Evolutionary conservation across 30 jellyfish, hydroid and myxozoan genomes (phyloP).

Genomic region (Aurelia aurita complex sp. Pacific): DNA sequence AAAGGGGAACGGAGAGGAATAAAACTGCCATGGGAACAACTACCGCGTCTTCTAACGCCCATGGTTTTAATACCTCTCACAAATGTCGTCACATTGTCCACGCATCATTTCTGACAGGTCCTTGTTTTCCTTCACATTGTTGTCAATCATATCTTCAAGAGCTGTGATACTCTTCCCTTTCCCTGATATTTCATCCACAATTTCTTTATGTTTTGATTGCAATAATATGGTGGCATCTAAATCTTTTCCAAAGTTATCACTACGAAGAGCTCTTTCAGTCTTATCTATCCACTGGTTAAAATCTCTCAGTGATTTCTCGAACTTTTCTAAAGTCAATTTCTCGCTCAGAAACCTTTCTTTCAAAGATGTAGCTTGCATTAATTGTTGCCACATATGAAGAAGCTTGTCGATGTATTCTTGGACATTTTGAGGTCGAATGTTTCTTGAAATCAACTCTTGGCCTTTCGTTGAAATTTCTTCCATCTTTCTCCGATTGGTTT

Average conservation of each 20-base stretch:
- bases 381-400: constrained; percentile 19
- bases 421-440: constrained; percentile 18
- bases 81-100: constrained; percentile 27
- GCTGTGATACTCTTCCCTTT: constrained; percentile 4
- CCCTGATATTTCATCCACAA: constrained; percentile 2
- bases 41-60: not conserved
- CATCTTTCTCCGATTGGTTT: constrained; percentile 30
- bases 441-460: constrained; percentile 7
- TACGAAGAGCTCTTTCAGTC: not conserved
- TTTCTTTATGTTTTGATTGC: constrained; percentile 45
- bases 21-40: no score
- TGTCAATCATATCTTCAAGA: constrained; percentile 8
- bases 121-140: not conserved
- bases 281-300: constrained; percentile 31
- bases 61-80: not conserved
- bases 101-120: not conserved
- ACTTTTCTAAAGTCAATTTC: not conserved
- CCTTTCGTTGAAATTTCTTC: constrained; percentile 12
- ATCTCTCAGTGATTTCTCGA: constrained; percentile 10
- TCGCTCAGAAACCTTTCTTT: constrained; percentile 8
- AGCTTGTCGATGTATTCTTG: not conserved
- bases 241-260: constrained; percentile 36
- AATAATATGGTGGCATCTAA: constrained; percentile 19
- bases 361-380: constrained; percentile 8
- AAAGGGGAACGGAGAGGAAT: no score